Evolutionary conservation across 2,113 vertebrate genomes (phyloP).

Genomic region (Pteruthius melanotis): DNA sequence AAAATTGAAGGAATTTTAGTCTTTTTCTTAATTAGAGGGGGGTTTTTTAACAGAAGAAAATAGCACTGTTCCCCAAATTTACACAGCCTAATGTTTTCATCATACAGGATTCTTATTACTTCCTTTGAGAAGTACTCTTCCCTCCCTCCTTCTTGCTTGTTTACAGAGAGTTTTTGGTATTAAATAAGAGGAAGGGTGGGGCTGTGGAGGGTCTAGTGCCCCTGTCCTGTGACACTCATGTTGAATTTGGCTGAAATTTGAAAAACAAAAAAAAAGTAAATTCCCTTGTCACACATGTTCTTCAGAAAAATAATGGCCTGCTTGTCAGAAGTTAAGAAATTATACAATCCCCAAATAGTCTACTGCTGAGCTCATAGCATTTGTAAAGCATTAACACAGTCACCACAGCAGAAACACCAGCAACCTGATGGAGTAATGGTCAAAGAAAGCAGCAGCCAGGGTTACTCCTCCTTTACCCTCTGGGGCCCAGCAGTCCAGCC

Average conservation of each 20-base stretch:
- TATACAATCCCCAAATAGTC: background rate
- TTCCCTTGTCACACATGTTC: background rate
- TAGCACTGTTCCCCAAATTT: background rate
- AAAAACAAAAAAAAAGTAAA: background rate
- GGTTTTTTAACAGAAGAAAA: background rate
- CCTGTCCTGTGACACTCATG: background rate
- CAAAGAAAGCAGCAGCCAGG: background rate
- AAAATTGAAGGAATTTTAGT: background rate
- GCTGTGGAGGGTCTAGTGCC: background rate
- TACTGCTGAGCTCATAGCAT: constrained; percentile 5
- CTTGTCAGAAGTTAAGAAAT: background rate
- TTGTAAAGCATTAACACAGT: background rate
- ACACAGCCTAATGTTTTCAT: background rate
- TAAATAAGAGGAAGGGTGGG: constrained; percentile 4
- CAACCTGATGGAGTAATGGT: background rate
- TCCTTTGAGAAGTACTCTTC: background rate
- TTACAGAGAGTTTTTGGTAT: background rate
- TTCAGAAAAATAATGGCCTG: background rate
- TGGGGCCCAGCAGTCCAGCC: background rate
- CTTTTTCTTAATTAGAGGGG: background rate
- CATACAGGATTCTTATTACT: background rate
- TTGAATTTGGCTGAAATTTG: background rate
- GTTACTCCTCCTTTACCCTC: background rate
- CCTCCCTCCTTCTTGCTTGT: background rate
- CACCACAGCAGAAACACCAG: background rate